Base-by-base conservation (phyloP, 2,888 invertebrate species). In the Calameuta filiformis region DNA sequence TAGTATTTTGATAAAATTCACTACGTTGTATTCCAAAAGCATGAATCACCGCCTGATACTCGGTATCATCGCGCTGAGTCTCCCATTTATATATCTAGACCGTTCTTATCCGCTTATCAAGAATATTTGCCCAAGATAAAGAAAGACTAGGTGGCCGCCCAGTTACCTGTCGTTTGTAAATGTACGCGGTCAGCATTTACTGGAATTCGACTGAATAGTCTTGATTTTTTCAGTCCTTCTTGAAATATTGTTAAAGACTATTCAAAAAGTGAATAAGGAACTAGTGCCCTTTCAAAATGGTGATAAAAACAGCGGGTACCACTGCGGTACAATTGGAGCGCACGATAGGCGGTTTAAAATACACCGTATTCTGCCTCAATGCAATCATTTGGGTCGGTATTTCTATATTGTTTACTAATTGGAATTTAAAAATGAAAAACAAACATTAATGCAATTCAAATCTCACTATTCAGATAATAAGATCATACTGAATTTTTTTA, bases 301-400 rank as follows among this genome's bases (percentile, higher is more conserved):
- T 83, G 75, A 82, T 80, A 69, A 87, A 88, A 76, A 82, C 79
- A 68, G 84, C 92, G 80, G 94, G 93, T 78, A 92, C 92, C 79
- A 93, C 92, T 4, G 92, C 93, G 37, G 93, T 93, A 75, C 94
- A 94, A 88, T 92, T 96, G 87, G 96, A 96, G 89, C 95, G 95
- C 83, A 95, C 95, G 89, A 96, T 97, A 87, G 95, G 95, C 82
- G 95, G 95, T 89, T 94, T 97, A 82, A 97, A 97, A 92, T 97
- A 96, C 92, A 95, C 95, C 74, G 92, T 97, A 82, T 95, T 97
- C 87, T 96, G 96, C 88, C 94, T 96, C 91, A 97, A 97, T 90
- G 94, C 96, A 76, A 93, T 97, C 76, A 92, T 95, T 87, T 96
- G 96, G 96, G 96, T 96, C 90, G 94, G 96, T 94, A 56, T 56